Base-by-base conservation (phyloP, 2,888 invertebrate genomes). In the Antheraea assamensis region DNA sequence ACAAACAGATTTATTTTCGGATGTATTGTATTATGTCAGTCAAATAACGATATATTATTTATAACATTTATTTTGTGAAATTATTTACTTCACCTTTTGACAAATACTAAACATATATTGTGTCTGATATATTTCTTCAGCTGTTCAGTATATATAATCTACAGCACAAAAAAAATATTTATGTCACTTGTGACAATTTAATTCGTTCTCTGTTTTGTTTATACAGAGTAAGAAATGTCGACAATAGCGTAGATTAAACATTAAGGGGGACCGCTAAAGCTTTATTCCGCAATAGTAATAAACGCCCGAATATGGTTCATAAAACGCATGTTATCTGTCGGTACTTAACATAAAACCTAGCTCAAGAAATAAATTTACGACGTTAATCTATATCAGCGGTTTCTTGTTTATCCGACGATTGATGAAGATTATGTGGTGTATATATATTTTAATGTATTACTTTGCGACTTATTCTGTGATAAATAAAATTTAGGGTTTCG, bases 291-390 rank as follows among this genome's bases (percentile, higher is more conserved):
- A 68, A 74, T 72, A 75, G 76, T 77, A 79, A 77, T 81, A 81
- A 81, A 81, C 77, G 77, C 77, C 78, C 75, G 73, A 78, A 80
- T 81, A 79, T 78, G 79, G 78, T 76, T 77, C 78, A 79, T 80
- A 80, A 80, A 80, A 17, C 74, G 52, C 52, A 71, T 68, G 71
- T 74, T 74, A 74, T 71, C 71, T 71, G 64, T 68, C 66, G n/a
- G 66, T 55, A 27, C 71, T 68, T 71, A 64, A 74, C 74, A 64
- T 55, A 66, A 74, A 74, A 71, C 68, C 74, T 74, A 74, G 74
- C 71, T 71, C 64, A 47, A 21, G 47, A 24, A 71, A 21, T 42
- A 73, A 31, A 73, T 70, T 31, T 66, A 21, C 52, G 66, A 73
- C 66, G 49, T 68, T 73, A 73, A 73, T 52, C 66, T 66, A 31